These are phyloP conservation scores for Pteria penguin DNA, from an alignment of 2,888 invertebrate genomes.

Conservation along the genomic window DNA sequence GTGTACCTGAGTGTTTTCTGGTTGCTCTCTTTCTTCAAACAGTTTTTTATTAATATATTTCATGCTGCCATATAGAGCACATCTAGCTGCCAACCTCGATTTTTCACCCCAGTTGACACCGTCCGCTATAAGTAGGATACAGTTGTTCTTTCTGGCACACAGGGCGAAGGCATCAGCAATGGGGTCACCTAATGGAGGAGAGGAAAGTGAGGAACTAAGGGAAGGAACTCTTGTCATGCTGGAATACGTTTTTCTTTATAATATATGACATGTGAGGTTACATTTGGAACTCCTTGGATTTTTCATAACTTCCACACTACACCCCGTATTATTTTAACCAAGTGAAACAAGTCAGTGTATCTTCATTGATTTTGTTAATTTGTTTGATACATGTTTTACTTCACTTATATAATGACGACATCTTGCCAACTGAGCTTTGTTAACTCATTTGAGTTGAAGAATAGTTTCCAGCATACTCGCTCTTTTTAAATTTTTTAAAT, in stretches of 20 bases:
- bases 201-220: background rate
- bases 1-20: conserved; percentile 80
- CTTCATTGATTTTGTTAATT: no score
- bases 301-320: background rate
- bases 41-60: conserved; percentile 86
- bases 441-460: no score
- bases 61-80: conserved; percentile 91
- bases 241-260: no score
- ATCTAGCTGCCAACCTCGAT: conserved; percentile 90
- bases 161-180: conserved; percentile 93
- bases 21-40: conserved; percentile 71
- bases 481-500: no score
- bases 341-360: no score
- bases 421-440: no score
- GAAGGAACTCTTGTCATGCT: background rate
- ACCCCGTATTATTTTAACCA: background rate
- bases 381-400: no score
- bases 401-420: no score
- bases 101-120: conserved; percentile 96
- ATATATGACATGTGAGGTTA: no score
- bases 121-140: conserved; percentile 90
- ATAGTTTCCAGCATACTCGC: no score
- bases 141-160: conserved; percentile 85
- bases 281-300: background rate
- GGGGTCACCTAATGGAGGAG: conserved; percentile 87